These are phyloP conservation scores for Hormaphis cornu DNA, from an alignment of 1,140 invertebrate species.

Conservation along the genomic window DNA sequence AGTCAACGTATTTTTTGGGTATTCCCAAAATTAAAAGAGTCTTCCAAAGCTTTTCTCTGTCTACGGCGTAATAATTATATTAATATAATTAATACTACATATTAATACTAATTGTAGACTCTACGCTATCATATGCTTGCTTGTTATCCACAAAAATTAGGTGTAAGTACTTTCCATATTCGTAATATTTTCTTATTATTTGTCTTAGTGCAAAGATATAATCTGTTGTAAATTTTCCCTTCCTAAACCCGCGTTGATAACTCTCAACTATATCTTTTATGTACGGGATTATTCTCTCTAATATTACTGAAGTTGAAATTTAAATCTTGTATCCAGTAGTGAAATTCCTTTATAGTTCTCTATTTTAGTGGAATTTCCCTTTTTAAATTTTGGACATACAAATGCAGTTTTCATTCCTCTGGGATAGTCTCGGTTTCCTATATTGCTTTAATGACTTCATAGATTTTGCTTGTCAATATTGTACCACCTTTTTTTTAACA, in stretches of 20 bases:
- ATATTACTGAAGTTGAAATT: constrained; percentile 14
- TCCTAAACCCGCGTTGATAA: constrained; percentile 26
- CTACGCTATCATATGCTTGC: constrained; percentile 11
- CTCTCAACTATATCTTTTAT: neutral
- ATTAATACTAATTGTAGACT: too few species aligned
- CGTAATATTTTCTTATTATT: neutral
- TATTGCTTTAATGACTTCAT: too few species aligned
- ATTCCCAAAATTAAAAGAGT: neutral
- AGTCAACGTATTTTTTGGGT: neutral
- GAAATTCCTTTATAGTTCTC: constrained; percentile 28
- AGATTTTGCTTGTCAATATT: too few species aligned
- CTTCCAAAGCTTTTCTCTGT: neutral
- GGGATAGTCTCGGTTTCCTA: too few species aligned
- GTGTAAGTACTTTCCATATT: neutral
- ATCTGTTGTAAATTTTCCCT: neutral
- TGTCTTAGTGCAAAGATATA: neutral
- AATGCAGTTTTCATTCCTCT: too few species aligned
- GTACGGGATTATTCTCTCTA: neutral
- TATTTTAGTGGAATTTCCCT: neutral
- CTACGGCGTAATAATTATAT: too few species aligned
- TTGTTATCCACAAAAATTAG: constrained; percentile 1
- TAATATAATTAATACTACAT: too few species aligned
- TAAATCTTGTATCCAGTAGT: neutral
- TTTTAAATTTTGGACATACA: too few species aligned
- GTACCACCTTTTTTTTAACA: neutral